These are phyloP conservation scores for Lissocephala sabroskyi DNA, from an alignment of 2,888 invertebrate genomes.

Conservation along the genomic window DNA sequence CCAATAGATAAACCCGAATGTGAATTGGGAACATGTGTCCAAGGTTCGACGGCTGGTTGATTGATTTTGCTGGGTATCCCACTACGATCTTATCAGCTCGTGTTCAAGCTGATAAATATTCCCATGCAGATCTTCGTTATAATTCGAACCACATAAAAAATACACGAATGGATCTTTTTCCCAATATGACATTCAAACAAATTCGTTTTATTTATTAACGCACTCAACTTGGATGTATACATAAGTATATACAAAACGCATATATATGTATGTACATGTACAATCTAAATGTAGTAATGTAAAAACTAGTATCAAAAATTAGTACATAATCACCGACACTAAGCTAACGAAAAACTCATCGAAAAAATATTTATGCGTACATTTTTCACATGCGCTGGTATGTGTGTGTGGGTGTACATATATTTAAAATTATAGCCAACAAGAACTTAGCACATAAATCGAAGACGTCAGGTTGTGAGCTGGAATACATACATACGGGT, in stretches of 20 bases:
- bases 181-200: constrained; percentile 54
- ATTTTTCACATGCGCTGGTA: too few relatives aligned
- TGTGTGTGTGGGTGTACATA: constrained; percentile 24
- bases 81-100: too few relatives aligned
- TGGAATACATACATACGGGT: constrained; percentile 20
- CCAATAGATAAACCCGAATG: too few relatives aligned
- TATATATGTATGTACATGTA: constrained; percentile 26
- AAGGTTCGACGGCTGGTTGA: too few relatives aligned
- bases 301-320: constrained; percentile 62
- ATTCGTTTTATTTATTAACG: constrained; percentile 60
- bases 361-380: constrained; percentile 41
- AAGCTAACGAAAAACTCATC: constrained; percentile 51
- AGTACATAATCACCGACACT: constrained; percentile 58
- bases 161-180: constrained; percentile 6
- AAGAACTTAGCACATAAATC: constrained; percentile 48
- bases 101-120: too few relatives aligned
- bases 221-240: constrained; percentile 55
- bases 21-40: too few relatives aligned
- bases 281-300: constrained; percentile 34
- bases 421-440: constrained; percentile 50
- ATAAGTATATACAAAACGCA: constrained; percentile 40
- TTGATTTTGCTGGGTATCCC: too few relatives aligned
- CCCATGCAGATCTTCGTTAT: too few relatives aligned
- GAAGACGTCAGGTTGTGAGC: constrained; percentile 38
- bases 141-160: too few relatives aligned